Base-by-base conservation (phyloP, 2,113 vertebrate species). In the Cisticola juncidis region DNA sequence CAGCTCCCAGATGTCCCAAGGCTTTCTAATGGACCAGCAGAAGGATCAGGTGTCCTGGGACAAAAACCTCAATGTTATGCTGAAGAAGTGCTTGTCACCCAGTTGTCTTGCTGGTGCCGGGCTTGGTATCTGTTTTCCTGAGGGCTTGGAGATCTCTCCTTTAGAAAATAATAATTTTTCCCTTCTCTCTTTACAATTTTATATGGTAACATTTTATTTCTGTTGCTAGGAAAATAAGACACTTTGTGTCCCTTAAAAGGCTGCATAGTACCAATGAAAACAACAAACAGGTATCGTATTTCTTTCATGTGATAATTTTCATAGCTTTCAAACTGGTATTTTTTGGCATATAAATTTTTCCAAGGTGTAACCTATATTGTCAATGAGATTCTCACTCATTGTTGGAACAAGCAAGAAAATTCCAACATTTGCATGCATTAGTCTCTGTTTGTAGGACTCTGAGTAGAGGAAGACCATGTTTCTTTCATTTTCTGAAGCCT, bases 181-280 rank as follows among this genome's bases (percentile, higher is more conserved):
- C 5, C 20, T 91, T 93, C 24, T 58, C 5, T 65, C 47, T 86
- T 81, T 53, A 35, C 6, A 74, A 25, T 88, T 91, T 92, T 68
- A 92, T 61, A 74, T 22, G 16, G 91, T 98, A 98, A 98, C 81
- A 86, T 83, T 60, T 96, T 96, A 54, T 98, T 93, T 95, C 87
- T 97, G 62, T 97, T 97, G 87, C 82, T 98, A 99, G 99, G 97
- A 99, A 99, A 98, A 99, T 99, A 89, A 98, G 99, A 90, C 99
- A 99, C 96, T 99, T 99, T 95, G 99, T 99, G 73, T 98, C 99
- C 81, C 98, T 99, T 97, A 99, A 99, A 98, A 99, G 98, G 95
- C 98, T 99, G 94, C 98, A 98, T 56, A 97, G 96, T 88, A 71
- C 95, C 82, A 96, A 97, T 68, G 99, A 99, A 97, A 99, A 98